A percentile compares a stretch with the other conserved stretches of the same genome.
Evolutionary conservation across 1,140 invertebrate genomes (phyloP).

Genomic region (Brachionus sp.): DNA sequence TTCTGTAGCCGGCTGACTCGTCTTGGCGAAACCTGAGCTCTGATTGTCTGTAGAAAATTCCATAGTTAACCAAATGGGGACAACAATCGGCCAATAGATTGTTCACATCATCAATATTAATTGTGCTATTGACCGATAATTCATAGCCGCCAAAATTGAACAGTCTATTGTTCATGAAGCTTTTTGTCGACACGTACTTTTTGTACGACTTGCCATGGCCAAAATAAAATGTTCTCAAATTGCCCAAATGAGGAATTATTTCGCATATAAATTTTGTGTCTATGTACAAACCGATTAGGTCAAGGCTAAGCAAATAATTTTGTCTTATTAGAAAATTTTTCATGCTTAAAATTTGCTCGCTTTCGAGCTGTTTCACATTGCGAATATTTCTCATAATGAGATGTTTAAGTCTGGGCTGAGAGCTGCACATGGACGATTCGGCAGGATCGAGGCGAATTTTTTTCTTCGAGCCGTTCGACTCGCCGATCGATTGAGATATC

Average conservation of each 20-base stretch:
- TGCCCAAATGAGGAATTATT: background rate
- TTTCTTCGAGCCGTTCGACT: background rate
- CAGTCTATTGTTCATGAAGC: background rate
- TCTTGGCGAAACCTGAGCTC: background rate
- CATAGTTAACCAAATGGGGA: background rate
- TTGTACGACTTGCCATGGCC: conserved; percentile 39
- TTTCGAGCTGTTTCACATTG: background rate
- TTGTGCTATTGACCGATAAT: background rate
- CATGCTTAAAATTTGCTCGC: background rate
- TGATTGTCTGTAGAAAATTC: conserved; percentile 22
- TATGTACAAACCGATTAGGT: conserved; percentile 23
- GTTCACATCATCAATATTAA: conserved; percentile 26
- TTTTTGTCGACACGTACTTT: background rate
- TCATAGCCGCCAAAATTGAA: background rate
- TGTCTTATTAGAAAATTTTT: background rate
- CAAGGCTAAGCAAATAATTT: background rate
- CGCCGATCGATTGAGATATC: background rate
- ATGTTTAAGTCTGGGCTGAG: background rate
- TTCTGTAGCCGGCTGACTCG: background rate
- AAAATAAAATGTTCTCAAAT: conserved; percentile 32
- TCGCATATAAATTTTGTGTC: conserved; percentile 10
- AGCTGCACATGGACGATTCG: background rate
- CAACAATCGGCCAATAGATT: background rate
- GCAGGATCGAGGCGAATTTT: background rate
- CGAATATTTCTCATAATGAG: conserved; percentile 29